Base-by-base conservation (phyloP, 2,888 invertebrate genomes). In the Nomada ruficornis region DNA sequence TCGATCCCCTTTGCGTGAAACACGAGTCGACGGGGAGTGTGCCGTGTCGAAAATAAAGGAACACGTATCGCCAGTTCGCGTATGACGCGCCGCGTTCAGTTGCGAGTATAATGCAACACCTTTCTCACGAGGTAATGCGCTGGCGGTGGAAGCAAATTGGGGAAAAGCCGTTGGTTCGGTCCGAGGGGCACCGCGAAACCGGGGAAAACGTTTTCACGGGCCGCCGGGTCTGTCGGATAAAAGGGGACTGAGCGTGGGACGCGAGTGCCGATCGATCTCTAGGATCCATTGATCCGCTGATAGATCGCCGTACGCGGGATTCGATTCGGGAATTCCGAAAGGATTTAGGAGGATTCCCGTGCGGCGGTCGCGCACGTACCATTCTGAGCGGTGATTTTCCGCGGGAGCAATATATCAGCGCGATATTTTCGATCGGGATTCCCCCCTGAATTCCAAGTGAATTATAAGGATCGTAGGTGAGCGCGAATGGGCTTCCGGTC, bases 61-160 rank as follows among this genome's bases (percentile, higher is more conserved):
- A 54, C 13, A 26, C 55, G 15, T 11, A 55, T 60, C 13, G 10
- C 20, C 15, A 57, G 29, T 62, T 60, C 74, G 69, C 85, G 67
- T 80, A 86, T 86, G 88, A 83, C 73, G 86, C 76, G 82, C 1
- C 78, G 81, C 70, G 81, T 77, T 69, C 55, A 65, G 42, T 86
- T 80, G 78, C 78, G 86, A 89, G 77, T 90, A 91, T 91, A 91
- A 91, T 91, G 91, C 89, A 85, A 91, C 87, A 89, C 85, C 78
- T 84, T 89, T 85, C 68, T 85, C 85, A 89, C 87, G 87, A 91
- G 91, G 91, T 91, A 91, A 90, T 60, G 10, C 15, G 42, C 54
- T 29, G 52, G 15, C 42, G n/a, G 10, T 5, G 52, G 13, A 2
- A 11, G 10, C 2, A 44, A 26, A 13, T 23, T 59, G 23, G 11